phyloP scores from a whole-genome alignment of 1,140 invertebrate genomes.

The Aleiodes sp. region DNA sequence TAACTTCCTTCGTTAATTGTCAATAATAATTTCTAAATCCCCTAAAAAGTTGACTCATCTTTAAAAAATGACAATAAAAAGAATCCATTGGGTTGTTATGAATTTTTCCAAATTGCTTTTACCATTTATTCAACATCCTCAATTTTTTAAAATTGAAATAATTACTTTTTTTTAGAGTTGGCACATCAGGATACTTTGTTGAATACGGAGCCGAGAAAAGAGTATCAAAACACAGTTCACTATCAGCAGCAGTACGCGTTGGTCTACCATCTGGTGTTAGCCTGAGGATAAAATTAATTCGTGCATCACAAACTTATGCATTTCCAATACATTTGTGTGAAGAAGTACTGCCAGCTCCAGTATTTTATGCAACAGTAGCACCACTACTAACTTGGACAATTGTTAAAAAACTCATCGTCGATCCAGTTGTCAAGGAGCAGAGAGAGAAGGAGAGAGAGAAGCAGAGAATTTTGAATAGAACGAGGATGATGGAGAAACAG shows the following conservation, averaged over 20 bases:
- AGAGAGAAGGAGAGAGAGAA: conserved; percentile 79
- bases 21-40: too few species aligned
- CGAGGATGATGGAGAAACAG: conserved; percentile 79
- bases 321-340: conserved; percentile 93
- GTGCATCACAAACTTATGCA: conserved; percentile 88
- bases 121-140: background rate
- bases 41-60: background rate
- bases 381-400: conserved; percentile 84
- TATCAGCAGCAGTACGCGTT: conserved; percentile 84
- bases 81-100: background rate
- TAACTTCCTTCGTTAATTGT: too few species aligned
- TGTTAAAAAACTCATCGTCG: conserved; percentile 86
- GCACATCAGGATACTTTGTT: conserved; percentile 85
- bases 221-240: conserved; percentile 87
- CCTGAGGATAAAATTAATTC: conserved; percentile 85
- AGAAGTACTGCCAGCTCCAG: conserved; percentile 85
- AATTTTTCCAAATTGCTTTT: too few species aligned
- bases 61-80: background rate
- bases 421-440: conserved; percentile 84
- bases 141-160: conserved; percentile 25
- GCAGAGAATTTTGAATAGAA: conserved; percentile 77
- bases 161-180: conserved; percentile 69
- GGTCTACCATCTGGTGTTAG: conserved; percentile 88
- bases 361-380: conserved; percentile 92
- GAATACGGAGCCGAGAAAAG: conserved; percentile 95